These are phyloP conservation scores for Ageneiosus marmoratus DNA, from an alignment of 2,113 vertebrate genomes.

Conservation along the genomic window DNA sequence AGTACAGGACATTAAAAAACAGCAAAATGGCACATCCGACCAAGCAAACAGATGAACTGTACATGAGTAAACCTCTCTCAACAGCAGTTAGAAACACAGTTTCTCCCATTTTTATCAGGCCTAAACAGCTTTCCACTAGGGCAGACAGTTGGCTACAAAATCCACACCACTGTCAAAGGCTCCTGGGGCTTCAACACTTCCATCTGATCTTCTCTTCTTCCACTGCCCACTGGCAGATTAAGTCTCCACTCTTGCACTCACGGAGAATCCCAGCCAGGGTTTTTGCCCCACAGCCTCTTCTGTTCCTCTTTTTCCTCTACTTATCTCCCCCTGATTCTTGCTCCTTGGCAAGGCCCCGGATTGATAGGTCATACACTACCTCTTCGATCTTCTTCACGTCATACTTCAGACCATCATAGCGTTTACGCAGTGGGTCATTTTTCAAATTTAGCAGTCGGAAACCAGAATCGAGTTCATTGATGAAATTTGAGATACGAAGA, in stretches of 20 bases:
- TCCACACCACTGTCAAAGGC: constrained; percentile 48
- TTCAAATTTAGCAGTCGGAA: constrained; percentile 97
- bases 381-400: constrained; percentile 99
- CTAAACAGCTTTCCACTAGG: constrained; percentile 17
- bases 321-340: constrained; percentile 70
- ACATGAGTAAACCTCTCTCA: constrained; percentile 42
- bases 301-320: constrained; percentile 56
- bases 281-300: constrained; percentile 44
- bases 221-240: constrained; percentile 39
- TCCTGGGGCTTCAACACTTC: constrained; percentile 53
- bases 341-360: constrained; percentile 90
- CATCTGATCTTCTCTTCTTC: constrained; percentile 31
- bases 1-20: constrained; percentile 33
- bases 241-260: constrained; percentile 54
- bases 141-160: constrained; percentile 29
- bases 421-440: constrained; percentile 94
- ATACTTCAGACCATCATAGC: constrained; percentile 96
- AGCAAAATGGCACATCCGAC: constrained; percentile 33
- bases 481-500: constrained; percentile 92
- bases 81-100: constrained; percentile 30
- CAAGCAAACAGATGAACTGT: constrained; percentile 40
- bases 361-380: constrained; percentile 95
- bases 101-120: constrained; percentile 5
- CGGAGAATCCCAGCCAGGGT: constrained; percentile 53
- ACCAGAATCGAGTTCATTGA: constrained; percentile 95